These are phyloP conservation scores for Malurus cyaneus DNA, from an alignment of 2,113 vertebrate species.

Conservation along the genomic window DNA sequence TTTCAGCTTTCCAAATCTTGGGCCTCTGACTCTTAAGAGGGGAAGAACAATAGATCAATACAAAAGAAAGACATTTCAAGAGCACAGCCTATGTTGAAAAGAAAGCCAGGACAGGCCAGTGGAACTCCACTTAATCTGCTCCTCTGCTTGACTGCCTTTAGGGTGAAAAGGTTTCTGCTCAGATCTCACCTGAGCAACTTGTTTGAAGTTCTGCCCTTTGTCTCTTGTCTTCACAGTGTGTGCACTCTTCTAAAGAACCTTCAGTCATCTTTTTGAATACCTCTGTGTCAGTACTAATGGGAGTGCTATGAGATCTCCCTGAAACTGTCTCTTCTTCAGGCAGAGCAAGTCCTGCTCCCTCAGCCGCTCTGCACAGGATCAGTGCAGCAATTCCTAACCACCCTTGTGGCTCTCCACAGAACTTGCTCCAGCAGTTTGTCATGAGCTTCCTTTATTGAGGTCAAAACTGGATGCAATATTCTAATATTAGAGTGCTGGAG, in stretches of 20 bases:
- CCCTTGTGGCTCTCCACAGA: neutral
- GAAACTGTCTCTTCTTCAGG: neutral
- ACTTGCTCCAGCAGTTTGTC: neutral
- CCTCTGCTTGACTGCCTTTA: neutral
- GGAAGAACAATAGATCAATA: neutral
- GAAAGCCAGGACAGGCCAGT: neutral
- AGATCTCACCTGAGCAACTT: neutral
- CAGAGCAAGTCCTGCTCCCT: neutral
- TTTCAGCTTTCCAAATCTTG: neutral
- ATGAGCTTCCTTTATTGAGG: neutral
- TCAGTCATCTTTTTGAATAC: neutral
- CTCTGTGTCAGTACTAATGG: neutral
- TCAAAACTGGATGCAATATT: neutral
- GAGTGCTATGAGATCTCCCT: neutral
- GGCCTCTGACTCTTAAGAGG: neutral
- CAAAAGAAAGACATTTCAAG: neutral
- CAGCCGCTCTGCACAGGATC: neutral
- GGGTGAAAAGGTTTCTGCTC: neutral
- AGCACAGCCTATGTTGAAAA: neutral
- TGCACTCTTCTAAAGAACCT: neutral
- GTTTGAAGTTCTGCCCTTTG: neutral
- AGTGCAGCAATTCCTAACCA: neutral
- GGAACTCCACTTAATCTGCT: neutral
- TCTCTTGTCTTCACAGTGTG: neutral
- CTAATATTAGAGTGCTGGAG: neutral